Evolutionary conservation across 2,797 vertebrate genomes (phyloP).

Genomic region (Protosalanx chinensis): DNA sequence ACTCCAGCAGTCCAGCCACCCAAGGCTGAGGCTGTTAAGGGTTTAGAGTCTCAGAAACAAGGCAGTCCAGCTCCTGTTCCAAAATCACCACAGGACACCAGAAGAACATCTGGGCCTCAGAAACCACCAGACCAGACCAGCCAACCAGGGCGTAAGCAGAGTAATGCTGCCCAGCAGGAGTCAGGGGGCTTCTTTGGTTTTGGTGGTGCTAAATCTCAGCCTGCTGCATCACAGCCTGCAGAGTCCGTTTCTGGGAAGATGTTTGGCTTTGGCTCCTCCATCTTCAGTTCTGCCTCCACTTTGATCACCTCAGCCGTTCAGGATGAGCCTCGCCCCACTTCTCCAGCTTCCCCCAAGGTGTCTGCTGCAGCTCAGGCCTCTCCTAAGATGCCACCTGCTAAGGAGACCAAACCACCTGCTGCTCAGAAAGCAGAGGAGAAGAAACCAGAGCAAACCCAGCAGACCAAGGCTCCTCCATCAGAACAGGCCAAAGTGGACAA

Average conservation of each 20-base stretch:
- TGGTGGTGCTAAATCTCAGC: no score
- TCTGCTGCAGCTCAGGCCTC: conserved; percentile 47
- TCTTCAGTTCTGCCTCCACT: conserved; percentile 12
- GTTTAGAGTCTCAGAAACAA: neutral
- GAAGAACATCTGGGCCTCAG: conserved; percentile 40
- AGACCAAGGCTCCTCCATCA: conserved; percentile 41
- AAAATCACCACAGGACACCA: conserved; percentile 56
- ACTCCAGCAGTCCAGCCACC: no score
- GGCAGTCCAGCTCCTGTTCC: conserved; percentile 42
- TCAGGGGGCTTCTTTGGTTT: no score
- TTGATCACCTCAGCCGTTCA: conserved; percentile 85
- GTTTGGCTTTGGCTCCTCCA: no score
- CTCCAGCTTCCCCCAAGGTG: conserved; percentile 71
- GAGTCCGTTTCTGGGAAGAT: no score
- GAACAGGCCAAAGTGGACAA: conserved; percentile 60
- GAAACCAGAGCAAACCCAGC: conserved; percentile 54
- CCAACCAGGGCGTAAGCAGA: no score
- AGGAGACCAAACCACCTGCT: conserved; percentile 61
- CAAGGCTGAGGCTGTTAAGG: no score
- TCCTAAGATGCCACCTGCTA: conserved; percentile 56
- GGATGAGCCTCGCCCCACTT: conserved; percentile 69
- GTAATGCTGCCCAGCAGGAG: no score
- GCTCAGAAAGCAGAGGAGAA: conserved; percentile 48
- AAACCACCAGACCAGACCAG: no score
- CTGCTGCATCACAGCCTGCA: no score